phyloP scores from a whole-genome alignment of 2,797 vertebrate species.

The Pseudochaenichthys georgianus region DNA sequence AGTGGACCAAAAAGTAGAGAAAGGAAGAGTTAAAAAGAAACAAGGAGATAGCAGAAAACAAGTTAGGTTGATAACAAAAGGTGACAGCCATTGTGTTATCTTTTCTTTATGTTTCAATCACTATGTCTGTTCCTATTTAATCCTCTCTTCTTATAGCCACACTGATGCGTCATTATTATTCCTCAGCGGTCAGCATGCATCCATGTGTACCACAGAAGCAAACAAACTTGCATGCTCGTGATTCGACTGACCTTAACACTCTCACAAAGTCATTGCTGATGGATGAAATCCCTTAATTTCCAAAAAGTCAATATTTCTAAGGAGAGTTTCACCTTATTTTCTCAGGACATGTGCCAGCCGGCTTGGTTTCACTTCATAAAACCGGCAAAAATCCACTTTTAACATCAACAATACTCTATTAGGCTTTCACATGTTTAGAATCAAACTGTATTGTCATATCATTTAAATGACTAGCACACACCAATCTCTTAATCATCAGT shows the following conservation, averaged over 20 bases:
- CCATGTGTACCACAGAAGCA: conserved; percentile 25
- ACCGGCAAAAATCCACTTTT: conserved; percentile 4
- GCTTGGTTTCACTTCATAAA: conserved; percentile 24
- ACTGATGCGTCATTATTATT: conserved; percentile 31
- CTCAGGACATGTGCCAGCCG: conserved; percentile 7
- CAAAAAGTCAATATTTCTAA: conserved; percentile 14
- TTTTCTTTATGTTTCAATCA: conserved; percentile 3
- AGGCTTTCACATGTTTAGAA: conserved; percentile 9
- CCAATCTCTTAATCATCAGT: conserved; percentile 2
- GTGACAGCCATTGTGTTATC: conserved; percentile 19
- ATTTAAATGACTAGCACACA: not conserved
- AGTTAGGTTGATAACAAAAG: conserved; percentile 12
- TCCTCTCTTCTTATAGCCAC: conserved; percentile 17
- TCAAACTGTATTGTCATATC: not conserved
- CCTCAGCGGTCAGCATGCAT: conserved; percentile 29
- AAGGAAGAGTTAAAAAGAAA: conserved; percentile 15
- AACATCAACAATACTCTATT: not conserved
- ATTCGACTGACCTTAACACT: conserved; percentile 17
- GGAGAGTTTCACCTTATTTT: conserved; percentile 14
- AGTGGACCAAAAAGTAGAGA: conserved; percentile 17
- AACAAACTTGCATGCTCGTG: not conserved
- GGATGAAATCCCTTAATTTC: conserved; percentile 16
- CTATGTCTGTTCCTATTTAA: not conserved
- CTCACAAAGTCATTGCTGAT: not conserved
- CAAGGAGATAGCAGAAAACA: conserved; percentile 4